phyloP scores from a whole-genome alignment of 1,140 invertebrate genomes.

The Drosophila pachea region DNA sequence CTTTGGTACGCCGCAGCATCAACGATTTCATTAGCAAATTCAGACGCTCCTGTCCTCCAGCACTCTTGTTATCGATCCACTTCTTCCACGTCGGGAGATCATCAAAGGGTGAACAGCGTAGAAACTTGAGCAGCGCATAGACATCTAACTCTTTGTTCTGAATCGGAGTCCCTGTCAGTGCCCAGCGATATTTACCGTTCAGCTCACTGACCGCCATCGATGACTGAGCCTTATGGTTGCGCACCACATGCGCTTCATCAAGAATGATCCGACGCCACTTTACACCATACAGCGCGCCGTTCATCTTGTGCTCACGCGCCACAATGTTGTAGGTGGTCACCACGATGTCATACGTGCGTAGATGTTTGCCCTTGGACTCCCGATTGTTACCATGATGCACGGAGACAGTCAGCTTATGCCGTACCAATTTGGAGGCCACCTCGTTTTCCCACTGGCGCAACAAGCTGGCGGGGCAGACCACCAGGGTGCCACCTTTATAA shows the following conservation, averaged over 20 bases:
- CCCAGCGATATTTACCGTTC: constrained; percentile 85
- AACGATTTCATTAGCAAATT: constrained; percentile 89
- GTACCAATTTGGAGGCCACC: constrained; percentile 83
- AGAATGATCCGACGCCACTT: constrained; percentile 92
- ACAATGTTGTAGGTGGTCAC: constrained; percentile 89
- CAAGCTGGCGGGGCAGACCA: constrained; percentile 93
- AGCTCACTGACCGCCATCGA: constrained; percentile 86
- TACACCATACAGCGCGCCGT: constrained; percentile 64
- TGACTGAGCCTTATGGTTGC: constrained; percentile 90
- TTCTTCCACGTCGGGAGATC: constrained; percentile 87
- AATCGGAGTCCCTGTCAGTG: constrained; percentile 95
- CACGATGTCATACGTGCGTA: constrained; percentile 85
- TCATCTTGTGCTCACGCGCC: constrained; percentile 80
- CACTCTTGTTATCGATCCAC: constrained; percentile 84
- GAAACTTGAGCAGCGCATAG: constrained; percentile 91
- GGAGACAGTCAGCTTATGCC: constrained; percentile 82
- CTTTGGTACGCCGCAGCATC: constrained; percentile 91
- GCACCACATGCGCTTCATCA: constrained; percentile 95
- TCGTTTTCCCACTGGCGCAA: constrained; percentile 93
- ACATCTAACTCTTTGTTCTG: constrained; percentile 96
- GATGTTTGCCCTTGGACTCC: constrained; percentile 82
- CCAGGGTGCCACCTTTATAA: constrained; percentile 86
- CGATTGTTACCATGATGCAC: constrained; percentile 91
- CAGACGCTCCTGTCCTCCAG: constrained; percentile 85
- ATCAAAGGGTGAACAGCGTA: constrained; percentile 92